Conservation (phyloP, 2,113 vertebrate species). For the Rhea americana region DNA sequence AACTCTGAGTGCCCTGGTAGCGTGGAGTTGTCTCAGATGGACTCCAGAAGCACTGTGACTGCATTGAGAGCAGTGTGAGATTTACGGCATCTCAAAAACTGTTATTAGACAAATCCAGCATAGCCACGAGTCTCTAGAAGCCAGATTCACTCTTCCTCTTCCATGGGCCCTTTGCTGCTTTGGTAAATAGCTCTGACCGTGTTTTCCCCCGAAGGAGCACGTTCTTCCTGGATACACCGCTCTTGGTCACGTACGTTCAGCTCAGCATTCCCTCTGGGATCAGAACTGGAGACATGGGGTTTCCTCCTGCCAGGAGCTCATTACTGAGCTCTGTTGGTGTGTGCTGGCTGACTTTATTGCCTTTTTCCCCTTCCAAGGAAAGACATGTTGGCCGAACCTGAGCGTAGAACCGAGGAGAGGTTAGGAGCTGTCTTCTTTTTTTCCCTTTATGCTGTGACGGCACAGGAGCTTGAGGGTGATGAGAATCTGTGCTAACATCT, state of each 20-base stretch:
- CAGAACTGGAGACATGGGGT: background rate
- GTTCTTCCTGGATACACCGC: background rate
- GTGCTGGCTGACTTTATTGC: background rate
- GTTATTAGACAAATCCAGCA: background rate
- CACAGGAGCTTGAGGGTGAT: background rate
- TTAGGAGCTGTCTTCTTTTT: background rate
- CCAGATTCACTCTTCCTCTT: background rate
- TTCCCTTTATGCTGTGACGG: background rate
- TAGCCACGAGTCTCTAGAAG: background rate
- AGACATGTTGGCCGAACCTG: background rate
- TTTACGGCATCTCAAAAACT: background rate
- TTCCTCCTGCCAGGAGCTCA: background rate
- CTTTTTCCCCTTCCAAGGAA: background rate
- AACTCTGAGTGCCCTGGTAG: no score
- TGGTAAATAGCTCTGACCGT: background rate
- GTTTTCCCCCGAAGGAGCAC: background rate
- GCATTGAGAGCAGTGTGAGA: background rate
- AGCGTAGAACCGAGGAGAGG: background rate
- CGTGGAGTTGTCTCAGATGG: no score
- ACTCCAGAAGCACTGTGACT: no score
- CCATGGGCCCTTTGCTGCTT: background rate
- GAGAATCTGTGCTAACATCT: rapidly evolving
- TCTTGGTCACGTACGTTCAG: background rate
- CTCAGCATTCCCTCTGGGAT: background rate
- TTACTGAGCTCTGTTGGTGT: background rate